Evolutionary conservation across 2,888 invertebrate species (phyloP), one percentile per base, ranked within the genome.

Genomic region (Drosophila niveifrons): DNA sequence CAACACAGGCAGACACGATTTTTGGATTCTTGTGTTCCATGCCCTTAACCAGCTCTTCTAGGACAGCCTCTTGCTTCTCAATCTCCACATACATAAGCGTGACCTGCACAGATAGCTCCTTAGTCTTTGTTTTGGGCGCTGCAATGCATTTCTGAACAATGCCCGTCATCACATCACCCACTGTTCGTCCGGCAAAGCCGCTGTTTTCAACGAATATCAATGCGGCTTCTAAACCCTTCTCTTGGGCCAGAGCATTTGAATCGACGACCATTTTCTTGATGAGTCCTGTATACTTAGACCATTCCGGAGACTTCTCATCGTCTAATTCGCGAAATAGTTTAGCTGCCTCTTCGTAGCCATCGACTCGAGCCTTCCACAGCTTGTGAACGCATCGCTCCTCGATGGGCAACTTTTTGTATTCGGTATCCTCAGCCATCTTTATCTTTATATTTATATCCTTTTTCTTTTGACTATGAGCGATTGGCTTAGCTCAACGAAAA

Each of bases 11-110:
- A 0, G 96, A 93, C 0, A 98, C 97, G 68, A 98, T 97, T 93
- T 98, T 99, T 0, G 99, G 99, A 92, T 98, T 98, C 92, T 99
- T 99, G 82, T 97, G 97, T 47, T 97, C 97, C 93, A 98, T 96
- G 36, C 99, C 99, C 93, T 98, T 98, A 17, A 98, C 93, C 1
- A 99, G 93, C 92, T 98, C 98, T 78, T 99, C 99, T 82, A 96
- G 94, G 0, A 98, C 97, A 10, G 95, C 93, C 75, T 99, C 99
- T 70, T 97, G 96, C 91, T 98, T 98, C 90, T 99, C 99, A 87
- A 98, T 97, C 93, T 99, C 99, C 78, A 99, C 94, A 91, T 97
- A 98, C 97, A 98, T 97, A 66, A 99, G 93, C 4, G 96, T 95
- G 71, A 99, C 94, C 93, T 98, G 98, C 65, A 96, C 94, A 0